phyloP scores from a whole-genome alignment of 2,888 invertebrate species.

The Mesodorylaimus sp. region DNA sequence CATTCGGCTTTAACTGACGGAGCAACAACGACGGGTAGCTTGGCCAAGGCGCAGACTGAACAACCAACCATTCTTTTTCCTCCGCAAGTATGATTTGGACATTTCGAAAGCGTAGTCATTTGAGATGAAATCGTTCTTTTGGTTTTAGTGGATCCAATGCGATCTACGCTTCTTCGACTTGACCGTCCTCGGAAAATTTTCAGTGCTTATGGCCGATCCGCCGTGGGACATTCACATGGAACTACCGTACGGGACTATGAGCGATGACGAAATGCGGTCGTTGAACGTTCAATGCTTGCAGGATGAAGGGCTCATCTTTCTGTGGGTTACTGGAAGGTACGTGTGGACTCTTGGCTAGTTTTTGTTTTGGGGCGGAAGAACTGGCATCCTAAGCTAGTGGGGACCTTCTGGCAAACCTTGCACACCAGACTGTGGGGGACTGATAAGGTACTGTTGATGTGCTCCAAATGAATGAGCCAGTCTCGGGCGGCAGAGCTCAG shows the following conservation, averaged over 20 bases:
- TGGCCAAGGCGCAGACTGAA: no score
- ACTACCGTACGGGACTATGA: constrained; percentile 87
- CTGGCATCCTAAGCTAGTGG: no score
- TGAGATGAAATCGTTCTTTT: constrained; percentile 24
- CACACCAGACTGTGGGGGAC: no score
- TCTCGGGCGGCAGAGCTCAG: no score
- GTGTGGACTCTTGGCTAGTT: constrained; percentile 15
- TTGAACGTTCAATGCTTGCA: constrained; percentile 79
- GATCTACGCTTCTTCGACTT: constrained; percentile 76
- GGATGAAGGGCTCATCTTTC: constrained; percentile 82
- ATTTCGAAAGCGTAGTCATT: constrained; percentile 40
- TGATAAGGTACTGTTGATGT: no score
- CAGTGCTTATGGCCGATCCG: constrained; percentile 95
- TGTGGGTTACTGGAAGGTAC: constrained; percentile 86
- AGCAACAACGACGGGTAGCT: not conserved
- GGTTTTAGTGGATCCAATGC: constrained; percentile 91
- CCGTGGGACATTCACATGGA: constrained; percentile 99
- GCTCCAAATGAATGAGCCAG: no score
- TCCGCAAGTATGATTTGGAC: constrained; percentile 23
- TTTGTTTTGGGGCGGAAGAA: no score
- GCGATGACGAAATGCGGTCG: constrained; percentile 92
- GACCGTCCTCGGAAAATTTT: constrained; percentile 81
- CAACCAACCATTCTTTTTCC: constrained; percentile 12
- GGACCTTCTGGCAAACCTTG: no score
- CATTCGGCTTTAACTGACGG: not conserved